Percentiles rank a stretch among this genome's conserved stretches.
phyloP scores from a whole-genome alignment of 2,888 invertebrate genomes.

The Pristionchus entomophagus region DNA sequence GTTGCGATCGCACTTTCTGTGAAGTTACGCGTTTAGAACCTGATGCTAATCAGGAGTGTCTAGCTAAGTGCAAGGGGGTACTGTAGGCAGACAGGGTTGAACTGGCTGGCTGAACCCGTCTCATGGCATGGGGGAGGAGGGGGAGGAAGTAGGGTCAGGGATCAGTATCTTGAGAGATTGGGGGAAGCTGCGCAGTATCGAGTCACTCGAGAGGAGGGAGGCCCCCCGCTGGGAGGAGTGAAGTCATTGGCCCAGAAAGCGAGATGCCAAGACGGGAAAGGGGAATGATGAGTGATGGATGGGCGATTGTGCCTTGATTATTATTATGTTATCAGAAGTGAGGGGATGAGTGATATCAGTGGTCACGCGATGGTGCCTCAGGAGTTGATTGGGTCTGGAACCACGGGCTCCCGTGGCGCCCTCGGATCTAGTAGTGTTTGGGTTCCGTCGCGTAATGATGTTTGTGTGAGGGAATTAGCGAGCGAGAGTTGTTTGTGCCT shows the following conservation, averaged over 20 bases:
- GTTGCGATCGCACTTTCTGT: not conserved
- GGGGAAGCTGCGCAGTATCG: conserved; percentile 31
- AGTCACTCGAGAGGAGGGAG: not conserved
- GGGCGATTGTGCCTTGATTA: not conserved
- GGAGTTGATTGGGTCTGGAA: not conserved
- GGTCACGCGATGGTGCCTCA: conserved; percentile 15
- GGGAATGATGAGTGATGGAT: not conserved
- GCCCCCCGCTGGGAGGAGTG: conserved; percentile 22
- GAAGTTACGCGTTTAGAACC: conserved; percentile 30
- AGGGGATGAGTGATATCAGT: not conserved
- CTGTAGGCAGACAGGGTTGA: not conserved
- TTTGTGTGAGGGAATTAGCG: conserved; percentile 21
- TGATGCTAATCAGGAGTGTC: conserved; percentile 31
- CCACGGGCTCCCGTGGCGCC: not conserved
- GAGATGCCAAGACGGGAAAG: not conserved
- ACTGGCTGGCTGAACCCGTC: conserved; percentile 11
- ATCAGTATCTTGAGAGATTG: conserved; percentile 2
- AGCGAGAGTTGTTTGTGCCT: not conserved
- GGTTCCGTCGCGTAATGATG: conserved; percentile 2
- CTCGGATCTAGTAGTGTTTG: not conserved
- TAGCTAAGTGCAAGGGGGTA: not conserved
- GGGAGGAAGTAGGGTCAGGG: not conserved
- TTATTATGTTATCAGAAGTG: conserved; percentile 6
- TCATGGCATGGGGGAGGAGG: not conserved
- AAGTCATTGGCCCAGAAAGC: conserved; percentile 25